Evolutionary conservation across 1,140 invertebrate genomes (phyloP), one percentile per base, ranked within the genome.

Genomic region (Hetaerina americana): DNA sequence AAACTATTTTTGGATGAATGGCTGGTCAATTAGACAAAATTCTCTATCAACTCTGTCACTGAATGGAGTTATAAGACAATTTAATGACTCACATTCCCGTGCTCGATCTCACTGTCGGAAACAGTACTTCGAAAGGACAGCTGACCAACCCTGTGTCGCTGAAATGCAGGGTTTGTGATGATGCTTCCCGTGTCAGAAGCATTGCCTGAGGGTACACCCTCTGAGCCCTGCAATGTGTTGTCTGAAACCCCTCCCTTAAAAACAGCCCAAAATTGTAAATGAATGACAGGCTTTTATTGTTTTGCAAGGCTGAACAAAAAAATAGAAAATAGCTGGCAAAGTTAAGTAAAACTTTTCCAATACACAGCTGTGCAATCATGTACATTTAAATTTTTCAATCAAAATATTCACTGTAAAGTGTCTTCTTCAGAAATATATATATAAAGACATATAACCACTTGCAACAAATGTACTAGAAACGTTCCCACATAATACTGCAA

Each of bases 31-130:
- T n/a, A n/a, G n/a, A n/a, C n/a, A 57, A 57, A 57, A 57, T 57
- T 57, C 40, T 57, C 40, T n/a, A 57, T 57, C 40, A 57, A 18
- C 40, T n/a, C 40, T 57, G 2, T 10, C 3, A 8, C 10, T n/a
- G n/a, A n/a, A 57, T 57, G 15, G 40, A n/a, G 40, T 18, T 57
- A 10, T 57, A 5, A 57, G 2, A 57, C 40, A 57, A 12, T 2
- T n/a, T 70, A 28, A 66, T n/a, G 78, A 88, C 90, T 90, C 86
- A 94, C 92, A 85, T 91, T 92, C 80, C 90, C 87, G 79, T 89
- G 89, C 83, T 95, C 92, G 78, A 94, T 88, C 85, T 97, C 95
- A 78, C 92, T 95, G 82, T 97, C 95, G 74, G 94, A 96, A 74
- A 95, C 90, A 70, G 94, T 93, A 75, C 92, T 94, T 76, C 93